Evolutionary conservation across 2,113 vertebrate species (phyloP), one percentile per base, ranked within the genome.

Genomic region (Myxocyprinus asiaticus): DNA sequence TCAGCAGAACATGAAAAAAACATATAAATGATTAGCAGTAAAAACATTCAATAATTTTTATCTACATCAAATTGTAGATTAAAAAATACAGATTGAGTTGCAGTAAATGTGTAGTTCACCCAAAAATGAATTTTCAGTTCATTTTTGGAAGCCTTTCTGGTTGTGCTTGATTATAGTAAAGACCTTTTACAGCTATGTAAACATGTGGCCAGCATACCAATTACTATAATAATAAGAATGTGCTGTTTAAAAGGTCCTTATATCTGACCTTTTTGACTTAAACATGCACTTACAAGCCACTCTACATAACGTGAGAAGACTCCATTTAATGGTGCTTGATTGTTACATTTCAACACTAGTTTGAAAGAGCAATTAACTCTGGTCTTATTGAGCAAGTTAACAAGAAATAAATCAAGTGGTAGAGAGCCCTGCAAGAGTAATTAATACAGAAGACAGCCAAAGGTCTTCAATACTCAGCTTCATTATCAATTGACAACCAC

Each of bases 401-500:
- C 77, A 84, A 87, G 91, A 95, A 95, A 98, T 96, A 96, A 97
- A 98, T 98, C 95, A 96, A 95, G 91, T 93, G 94, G 92, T 94
- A 93, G 94, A 85, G 88, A 95, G 93, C 90, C 91, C 90, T 92
- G 87, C 84, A 86, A 93, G 90, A 94, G 90, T 95, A 96, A 97
- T 96, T 96, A 95, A 94, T 91, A 88, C 90, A 91, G 89, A 91
- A 89, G 91, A 91, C 86, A 91, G 90, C 90, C 90, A 86, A 93
- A 92, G 92, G 94, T 93, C 93, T 87, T 92, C 88, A 89, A 81
- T 88, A 86, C 85, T 84, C 87, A 84, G 85, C 90, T 92, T 91
- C 84, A 87, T 93, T 95, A 95, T 87, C 92, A 92, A 94, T 80
- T 92, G 94, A 95, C 93, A 96, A 93, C 88, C 92, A 91, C 88